A percentile compares a stretch with the other conserved stretches of the same genome.
phyloP scores from a whole-genome alignment of 2,113 vertebrate genomes.

The Crotalus tigris region DNA sequence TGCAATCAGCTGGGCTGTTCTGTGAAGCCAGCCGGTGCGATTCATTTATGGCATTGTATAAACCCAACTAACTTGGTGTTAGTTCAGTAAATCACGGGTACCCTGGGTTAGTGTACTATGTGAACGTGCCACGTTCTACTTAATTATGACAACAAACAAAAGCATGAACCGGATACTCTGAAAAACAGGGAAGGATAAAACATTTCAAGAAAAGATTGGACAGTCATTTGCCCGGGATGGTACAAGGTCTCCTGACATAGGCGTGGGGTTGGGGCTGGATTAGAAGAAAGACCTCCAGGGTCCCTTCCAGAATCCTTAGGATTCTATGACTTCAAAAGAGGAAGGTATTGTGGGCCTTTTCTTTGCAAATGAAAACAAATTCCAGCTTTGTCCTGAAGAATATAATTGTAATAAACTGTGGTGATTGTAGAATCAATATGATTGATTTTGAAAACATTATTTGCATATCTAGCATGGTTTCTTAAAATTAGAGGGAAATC shows the following conservation, averaged over 20 bases:
- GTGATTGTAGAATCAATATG: background rate
- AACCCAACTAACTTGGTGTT: background rate
- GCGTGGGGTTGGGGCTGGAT: too few relatives aligned
- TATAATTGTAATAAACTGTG: background rate
- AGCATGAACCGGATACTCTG: background rate
- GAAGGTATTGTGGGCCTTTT: too few relatives aligned
- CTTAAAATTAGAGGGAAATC: background rate
- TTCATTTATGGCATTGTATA: background rate
- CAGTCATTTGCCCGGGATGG: too few relatives aligned
- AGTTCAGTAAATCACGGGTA: background rate
- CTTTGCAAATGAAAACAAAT: too few relatives aligned
- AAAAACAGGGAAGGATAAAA: background rate
- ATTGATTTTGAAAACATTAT: background rate
- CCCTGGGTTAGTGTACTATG: background rate
- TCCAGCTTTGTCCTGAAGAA: too few relatives aligned
- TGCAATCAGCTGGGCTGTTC: background rate
- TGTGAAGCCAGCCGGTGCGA: background rate
- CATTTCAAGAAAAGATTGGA: background rate
- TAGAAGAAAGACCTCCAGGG: too few relatives aligned
- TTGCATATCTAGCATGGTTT: background rate
- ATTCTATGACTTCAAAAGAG: too few relatives aligned
- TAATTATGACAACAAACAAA: too few relatives aligned
- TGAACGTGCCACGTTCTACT: too few relatives aligned
- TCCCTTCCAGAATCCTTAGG: too few relatives aligned
- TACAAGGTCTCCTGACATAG: too few relatives aligned